Percentiles rank a stretch among this genome's conserved stretches.
Evolutionary conservation across 1,140 invertebrate species (phyloP).

Genomic region (Sarcophaga peregrina): DNA sequence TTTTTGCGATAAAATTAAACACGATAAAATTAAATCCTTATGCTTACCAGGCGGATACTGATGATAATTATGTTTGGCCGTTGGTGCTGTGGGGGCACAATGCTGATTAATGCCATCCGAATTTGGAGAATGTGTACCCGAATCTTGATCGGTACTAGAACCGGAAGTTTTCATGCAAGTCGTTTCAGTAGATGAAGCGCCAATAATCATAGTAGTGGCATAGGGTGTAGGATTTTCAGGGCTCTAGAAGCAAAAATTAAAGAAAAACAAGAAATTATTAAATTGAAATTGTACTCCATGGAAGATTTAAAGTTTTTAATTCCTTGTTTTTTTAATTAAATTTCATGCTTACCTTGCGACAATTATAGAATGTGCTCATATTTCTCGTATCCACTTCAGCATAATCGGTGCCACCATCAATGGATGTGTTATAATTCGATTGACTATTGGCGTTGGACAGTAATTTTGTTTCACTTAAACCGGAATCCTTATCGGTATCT

Average conservation of each 20-base stretch:
- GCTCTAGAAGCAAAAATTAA: conserved; percentile 61
- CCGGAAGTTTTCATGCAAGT: conserved; percentile 68
- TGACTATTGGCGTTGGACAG: conserved; percentile 71
- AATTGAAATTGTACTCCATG: background rate
- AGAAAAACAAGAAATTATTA: conserved; percentile 29
- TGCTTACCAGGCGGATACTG: conserved; percentile 67
- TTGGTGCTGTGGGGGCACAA: conserved; percentile 52
- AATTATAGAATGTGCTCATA: conserved; percentile 84
- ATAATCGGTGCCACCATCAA: conserved; percentile 75
- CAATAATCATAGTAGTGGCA: conserved; percentile 80
- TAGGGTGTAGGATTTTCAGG: conserved; percentile 82
- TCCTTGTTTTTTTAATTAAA: conserved; percentile 29
- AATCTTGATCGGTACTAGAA: conserved; percentile 68
- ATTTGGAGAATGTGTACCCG: conserved; percentile 68
- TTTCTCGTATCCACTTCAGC: conserved; percentile 81
- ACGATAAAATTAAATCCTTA: background rate
- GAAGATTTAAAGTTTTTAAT: background rate
- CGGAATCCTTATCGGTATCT: conserved; percentile 75
- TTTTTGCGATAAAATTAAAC: background rate
- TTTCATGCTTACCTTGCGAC: conserved; percentile 55
- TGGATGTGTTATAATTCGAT: conserved; percentile 66
- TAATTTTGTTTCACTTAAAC: conserved; percentile 71
- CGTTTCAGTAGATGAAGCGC: conserved; percentile 68
- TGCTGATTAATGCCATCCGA: conserved; percentile 56
- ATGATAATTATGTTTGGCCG: conserved; percentile 68